Percentiles rank a stretch among this genome's conserved stretches.
phyloP scores from a whole-genome alignment of 2,888 invertebrate genomes.

The Trissolcus brochymenae region DNA sequence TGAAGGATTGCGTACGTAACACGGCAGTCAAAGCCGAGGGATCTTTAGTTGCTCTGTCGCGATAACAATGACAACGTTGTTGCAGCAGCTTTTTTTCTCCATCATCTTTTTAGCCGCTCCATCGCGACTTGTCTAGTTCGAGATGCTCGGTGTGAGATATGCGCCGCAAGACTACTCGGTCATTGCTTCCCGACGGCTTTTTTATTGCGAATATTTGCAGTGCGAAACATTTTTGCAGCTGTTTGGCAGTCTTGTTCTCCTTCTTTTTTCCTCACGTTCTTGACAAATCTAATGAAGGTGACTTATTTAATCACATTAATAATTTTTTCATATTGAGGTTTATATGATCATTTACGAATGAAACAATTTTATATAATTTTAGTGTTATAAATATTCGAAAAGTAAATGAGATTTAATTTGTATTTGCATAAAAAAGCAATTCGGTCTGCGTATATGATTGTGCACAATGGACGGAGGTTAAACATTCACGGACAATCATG shows the following conservation, averaged over 20 bases:
- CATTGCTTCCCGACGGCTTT: conserved; percentile 11
- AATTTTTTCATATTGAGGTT: no score
- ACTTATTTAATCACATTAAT: no score
- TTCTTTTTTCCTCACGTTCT: no score
- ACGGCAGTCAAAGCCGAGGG: conserved; percentile 40
- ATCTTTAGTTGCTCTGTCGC: conserved; percentile 40
- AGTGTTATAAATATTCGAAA: conserved; percentile 8
- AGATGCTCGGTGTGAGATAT: conserved; percentile 13
- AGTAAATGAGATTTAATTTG: conserved; percentile 17
- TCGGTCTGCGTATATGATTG: conserved; percentile 17
- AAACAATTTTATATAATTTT: neutral
- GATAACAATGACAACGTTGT: conserved; percentile 70
- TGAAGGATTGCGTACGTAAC: conserved; percentile 30
- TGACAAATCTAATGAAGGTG: no score
- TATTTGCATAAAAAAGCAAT: conserved; percentile 30
- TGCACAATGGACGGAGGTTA: conserved; percentile 13
- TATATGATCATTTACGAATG: no score
- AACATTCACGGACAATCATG: conserved; percentile 19
- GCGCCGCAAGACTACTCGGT: conserved; percentile 2
- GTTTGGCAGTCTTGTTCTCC: no score
- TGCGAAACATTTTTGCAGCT: neutral
- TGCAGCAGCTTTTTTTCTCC: conserved; percentile 46
- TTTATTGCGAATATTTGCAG: conserved; percentile 19
- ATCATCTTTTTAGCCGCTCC: conserved; percentile 35
- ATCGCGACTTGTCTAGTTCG: conserved; percentile 26